Percentiles rank a stretch among this genome's conserved stretches.
Evolutionary conservation across 2,113 vertebrate species (phyloP).

Genomic region (Piaya cayana): DNA sequence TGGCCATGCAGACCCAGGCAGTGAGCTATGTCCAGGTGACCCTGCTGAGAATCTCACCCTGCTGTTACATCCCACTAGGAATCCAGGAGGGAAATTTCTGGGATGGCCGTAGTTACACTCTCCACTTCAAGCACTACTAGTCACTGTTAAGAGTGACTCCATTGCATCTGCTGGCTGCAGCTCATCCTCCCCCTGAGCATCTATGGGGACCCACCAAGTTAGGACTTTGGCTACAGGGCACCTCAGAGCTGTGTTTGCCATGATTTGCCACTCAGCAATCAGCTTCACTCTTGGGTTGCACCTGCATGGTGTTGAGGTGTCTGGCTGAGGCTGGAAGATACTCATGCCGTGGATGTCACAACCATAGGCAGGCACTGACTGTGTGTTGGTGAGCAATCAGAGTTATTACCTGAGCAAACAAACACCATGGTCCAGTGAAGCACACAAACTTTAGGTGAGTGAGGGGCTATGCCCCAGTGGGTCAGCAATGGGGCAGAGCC

Average conservation of each 20-base stretch:
- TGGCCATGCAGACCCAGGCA: accelerated
- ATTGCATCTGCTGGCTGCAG: neutral
- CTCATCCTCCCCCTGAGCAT: accelerated
- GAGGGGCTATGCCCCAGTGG: neutral
- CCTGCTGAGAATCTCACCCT: neutral
- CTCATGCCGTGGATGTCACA: neutral
- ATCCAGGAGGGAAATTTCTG: neutral
- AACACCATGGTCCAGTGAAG: accelerated
- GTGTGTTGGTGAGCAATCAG: neutral
- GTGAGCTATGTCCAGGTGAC: neutral
- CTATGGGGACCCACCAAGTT: accelerated
- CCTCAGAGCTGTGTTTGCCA: neutral
- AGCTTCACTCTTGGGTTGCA: neutral
- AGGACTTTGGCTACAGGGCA: neutral
- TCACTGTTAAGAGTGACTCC: no score
- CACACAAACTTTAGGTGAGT: neutral
- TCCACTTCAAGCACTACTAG: neutral
- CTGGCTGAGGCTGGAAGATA: neutral
- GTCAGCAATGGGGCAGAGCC: neutral
- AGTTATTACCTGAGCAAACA: neutral
- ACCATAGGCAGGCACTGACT: neutral
- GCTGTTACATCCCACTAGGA: neutral
- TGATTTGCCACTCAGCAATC: neutral
- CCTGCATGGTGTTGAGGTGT: no score
- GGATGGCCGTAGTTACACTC: neutral